phyloP scores from a whole-genome alignment of 2,113 vertebrate species.

The Caranx melampygus region DNA sequence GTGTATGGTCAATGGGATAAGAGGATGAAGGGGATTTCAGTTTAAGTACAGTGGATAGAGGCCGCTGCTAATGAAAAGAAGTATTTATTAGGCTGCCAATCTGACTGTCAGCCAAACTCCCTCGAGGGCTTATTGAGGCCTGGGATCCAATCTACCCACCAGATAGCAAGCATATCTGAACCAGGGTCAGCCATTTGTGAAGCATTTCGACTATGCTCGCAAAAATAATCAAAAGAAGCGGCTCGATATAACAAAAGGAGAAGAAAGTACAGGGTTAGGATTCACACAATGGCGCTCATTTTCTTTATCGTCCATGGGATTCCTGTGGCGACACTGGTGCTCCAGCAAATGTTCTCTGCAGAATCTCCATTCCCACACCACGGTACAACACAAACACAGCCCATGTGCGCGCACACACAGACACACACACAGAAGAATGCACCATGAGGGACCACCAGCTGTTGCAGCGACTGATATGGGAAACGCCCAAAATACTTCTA shows the following conservation, averaged over 20 bases:
- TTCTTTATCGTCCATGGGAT: conserved; percentile 54
- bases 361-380: conserved; percentile 59
- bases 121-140: conserved; percentile 37
- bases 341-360: conserved; percentile 60
- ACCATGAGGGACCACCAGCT: conserved; percentile 75
- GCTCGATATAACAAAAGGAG: conserved; percentile 5
- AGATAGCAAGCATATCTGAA: conserved; percentile 48
- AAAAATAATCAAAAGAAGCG: conserved; percentile 31
- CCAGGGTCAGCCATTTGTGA: conserved; percentile 22
- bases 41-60: conserved; percentile 73
- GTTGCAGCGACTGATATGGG: conserved; percentile 58
- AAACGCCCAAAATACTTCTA: conserved; percentile 61
- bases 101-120: conserved; percentile 59
- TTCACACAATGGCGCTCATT: conserved; percentile 38
- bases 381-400: conserved; percentile 40
- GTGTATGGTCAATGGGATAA: conserved; percentile 54
- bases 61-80: conserved; percentile 73
- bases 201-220: conserved; percentile 21
- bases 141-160: conserved; percentile 33
- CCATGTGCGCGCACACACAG: conserved; percentile 19
- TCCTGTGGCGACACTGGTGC: conserved; percentile 58
- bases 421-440: conserved; percentile 70
- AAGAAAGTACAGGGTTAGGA: conserved; percentile 10
- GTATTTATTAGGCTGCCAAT: conserved; percentile 76
- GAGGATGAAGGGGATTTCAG: conserved; percentile 62